Conservation (phyloP, 2,113 vertebrate genomes). For the Corynorhinus townsendii region DNA sequence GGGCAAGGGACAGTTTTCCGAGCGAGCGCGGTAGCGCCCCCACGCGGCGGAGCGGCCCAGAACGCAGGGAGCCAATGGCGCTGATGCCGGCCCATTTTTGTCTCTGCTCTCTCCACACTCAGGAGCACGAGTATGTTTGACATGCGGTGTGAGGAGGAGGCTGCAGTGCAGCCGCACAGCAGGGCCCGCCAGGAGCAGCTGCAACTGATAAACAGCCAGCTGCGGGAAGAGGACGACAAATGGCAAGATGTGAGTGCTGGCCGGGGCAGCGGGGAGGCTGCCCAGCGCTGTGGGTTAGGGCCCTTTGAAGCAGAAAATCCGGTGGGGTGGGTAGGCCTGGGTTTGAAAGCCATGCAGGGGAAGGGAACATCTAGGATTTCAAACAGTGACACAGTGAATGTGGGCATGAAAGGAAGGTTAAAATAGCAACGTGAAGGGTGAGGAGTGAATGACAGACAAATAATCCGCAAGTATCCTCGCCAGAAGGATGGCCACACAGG, state of each 20-base stretch:
- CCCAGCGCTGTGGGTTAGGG: background rate
- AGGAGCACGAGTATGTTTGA: conserved; percentile 98
- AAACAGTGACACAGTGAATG: fast-evolving
- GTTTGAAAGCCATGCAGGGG: background rate
- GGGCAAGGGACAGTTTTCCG: background rate
- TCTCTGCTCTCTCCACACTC: conserved; percentile 32
- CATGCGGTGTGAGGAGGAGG: conserved; percentile 92
- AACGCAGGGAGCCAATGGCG: background rate
- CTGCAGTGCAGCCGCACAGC: conserved; percentile 88
- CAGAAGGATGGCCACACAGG: background rate
- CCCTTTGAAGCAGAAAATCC: background rate
- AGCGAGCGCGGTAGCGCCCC: conserved; percentile 66
- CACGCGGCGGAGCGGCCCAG: conserved; percentile 50
- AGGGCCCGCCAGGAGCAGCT: conserved; percentile 93
- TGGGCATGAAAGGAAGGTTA: background rate
- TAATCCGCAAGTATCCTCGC: background rate
- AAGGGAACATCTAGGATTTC: background rate
- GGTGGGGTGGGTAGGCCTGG: background rate
- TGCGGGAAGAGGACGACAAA: conserved; percentile 94
- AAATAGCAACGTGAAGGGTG: background rate
- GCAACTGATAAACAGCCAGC: conserved; percentile 89
- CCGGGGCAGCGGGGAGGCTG: background rate
- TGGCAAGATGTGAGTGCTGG: conserved; percentile 94
- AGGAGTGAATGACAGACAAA: background rate
- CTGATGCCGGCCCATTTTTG: background rate